phyloP scores from a whole-genome alignment of 2,113 vertebrate genomes.

The Isurus oxyrinchus region DNA sequence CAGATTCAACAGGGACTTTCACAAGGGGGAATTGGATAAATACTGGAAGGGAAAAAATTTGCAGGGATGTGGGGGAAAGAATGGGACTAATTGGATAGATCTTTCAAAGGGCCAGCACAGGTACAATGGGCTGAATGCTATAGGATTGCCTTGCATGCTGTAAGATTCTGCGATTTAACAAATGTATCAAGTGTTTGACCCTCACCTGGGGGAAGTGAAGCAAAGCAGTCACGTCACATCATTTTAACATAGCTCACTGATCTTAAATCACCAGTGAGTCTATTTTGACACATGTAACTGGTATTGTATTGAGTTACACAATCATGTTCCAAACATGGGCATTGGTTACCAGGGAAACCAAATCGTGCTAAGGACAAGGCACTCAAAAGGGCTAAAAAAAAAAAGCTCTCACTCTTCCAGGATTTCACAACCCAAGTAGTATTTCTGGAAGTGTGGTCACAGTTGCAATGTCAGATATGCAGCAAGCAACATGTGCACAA shows the following conservation, averaged over 20 bases:
- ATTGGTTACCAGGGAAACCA: neutral
- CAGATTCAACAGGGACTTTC: neutral
- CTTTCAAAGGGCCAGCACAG: neutral
- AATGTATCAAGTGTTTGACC: neutral
- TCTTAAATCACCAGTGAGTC: neutral
- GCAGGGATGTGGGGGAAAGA: neutral
- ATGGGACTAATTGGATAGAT: neutral
- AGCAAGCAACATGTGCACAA: neutral
- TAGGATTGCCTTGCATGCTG: neutral
- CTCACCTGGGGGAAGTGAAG: neutral
- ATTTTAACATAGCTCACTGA: neutral
- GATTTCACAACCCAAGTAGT: no score
- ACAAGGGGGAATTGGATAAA: neutral
- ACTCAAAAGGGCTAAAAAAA: neutral
- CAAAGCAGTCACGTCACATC: neutral
- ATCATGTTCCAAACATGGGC: neutral
- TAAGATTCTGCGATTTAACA: neutral
- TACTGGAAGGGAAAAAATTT: neutral
- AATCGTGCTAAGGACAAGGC: no score
- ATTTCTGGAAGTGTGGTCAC: neutral
- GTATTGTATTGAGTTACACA: neutral
- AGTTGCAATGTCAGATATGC: neutral
- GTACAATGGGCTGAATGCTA: neutral
- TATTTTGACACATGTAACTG: neutral
- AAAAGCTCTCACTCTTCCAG: neutral